Evolutionary conservation across 2,888 invertebrate species (phyloP).

Genomic region (Slavum lentiscoides): DNA sequence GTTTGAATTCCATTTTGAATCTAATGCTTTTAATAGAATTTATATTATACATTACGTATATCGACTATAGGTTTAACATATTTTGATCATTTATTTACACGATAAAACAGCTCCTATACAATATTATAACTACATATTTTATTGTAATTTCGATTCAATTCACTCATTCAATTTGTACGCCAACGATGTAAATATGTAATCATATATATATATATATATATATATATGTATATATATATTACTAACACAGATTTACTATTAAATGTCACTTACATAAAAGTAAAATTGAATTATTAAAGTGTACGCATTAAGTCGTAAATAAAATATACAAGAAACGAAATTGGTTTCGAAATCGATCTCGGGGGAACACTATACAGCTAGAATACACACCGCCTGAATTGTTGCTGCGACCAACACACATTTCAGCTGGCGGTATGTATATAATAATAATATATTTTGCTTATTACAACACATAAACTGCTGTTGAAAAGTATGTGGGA

Average conservation of each 20-base stretch:
- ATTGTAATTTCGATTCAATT: no score
- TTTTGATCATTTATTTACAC: neutral
- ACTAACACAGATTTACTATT: neutral
- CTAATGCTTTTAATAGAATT: neutral
- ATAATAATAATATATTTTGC: neutral
- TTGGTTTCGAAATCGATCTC: conserved; percentile 27
- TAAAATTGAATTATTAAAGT: neutral
- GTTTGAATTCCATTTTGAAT: neutral
- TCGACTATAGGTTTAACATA: neutral
- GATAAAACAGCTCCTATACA: no score
- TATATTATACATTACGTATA: neutral
- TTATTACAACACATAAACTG: neutral
- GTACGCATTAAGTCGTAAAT: neutral
- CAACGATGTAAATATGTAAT: no score
- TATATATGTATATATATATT: neutral
- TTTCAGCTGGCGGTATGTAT: neutral
- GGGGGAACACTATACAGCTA: neutral
- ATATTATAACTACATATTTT: no score
- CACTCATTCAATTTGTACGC: no score
- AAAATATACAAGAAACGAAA: conserved; percentile 11
- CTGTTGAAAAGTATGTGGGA: no score
- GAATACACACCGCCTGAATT: neutral
- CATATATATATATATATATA: no score
- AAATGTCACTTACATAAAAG: conserved; percentile 10
- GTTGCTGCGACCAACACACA: neutral